A percentile compares a stretch with the other conserved stretches of the same genome.
phyloP scores from a whole-genome alignment of 2,797 vertebrate genomes.

The Accipiter badius region DNA sequence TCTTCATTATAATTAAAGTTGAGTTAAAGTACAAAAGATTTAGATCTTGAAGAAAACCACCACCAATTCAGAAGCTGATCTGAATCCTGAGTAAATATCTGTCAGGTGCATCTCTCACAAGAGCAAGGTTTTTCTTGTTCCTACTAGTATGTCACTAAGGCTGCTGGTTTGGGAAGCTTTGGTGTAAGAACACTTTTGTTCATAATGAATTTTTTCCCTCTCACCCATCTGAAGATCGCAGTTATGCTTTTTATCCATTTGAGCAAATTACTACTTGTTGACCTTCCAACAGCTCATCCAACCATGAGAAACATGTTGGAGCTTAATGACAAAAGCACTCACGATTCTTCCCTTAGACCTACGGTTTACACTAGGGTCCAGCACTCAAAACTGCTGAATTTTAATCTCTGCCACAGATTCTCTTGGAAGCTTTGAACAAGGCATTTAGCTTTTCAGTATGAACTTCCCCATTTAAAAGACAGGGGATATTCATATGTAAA shows the following conservation, averaged over 20 bases:
- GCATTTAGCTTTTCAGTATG: not conserved
- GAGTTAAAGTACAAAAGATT: not conserved
- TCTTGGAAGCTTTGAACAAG: not conserved
- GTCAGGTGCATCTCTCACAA: not conserved
- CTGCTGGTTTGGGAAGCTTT: not conserved
- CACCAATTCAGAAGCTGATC: not conserved
- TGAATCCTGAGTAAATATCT: not conserved
- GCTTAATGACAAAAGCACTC: not conserved
- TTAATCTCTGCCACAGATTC: not conserved
- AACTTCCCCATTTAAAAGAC: not conserved
- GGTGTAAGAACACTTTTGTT: not conserved
- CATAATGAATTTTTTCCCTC: not conserved
- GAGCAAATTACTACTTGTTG: not conserved
- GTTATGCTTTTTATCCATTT: not conserved
- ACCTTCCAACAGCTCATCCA: not conserved
- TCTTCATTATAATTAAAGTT: not conserved
- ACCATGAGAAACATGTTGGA: not conserved
- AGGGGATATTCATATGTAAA: not conserved
- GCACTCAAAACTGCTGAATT: not conserved
- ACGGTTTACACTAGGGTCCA: not conserved
- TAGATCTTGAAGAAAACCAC: not conserved
- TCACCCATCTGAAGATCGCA: not conserved
- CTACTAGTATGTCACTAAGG: not conserved
- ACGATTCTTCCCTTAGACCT: not conserved
- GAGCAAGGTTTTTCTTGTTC: not conserved